A percentile compares a stretch with the other conserved stretches of the same genome.
These are phyloP conservation scores for Steatornis caripensis DNA, from an alignment of 2,113 vertebrate species.

Conservation along the genomic window DNA sequence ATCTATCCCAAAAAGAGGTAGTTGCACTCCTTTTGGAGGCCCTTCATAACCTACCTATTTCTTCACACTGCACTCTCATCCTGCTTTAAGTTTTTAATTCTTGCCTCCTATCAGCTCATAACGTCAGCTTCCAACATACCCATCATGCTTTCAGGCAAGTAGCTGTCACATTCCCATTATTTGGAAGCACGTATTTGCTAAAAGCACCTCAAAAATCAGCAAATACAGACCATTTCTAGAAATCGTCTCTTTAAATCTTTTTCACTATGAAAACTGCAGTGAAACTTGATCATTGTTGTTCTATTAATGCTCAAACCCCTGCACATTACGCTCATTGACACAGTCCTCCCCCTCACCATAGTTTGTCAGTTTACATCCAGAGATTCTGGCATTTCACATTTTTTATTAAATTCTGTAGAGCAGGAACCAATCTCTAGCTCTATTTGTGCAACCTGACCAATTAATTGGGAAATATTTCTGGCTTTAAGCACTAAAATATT, in stretches of 20 bases:
- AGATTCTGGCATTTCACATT: neutral
- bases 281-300: neutral
- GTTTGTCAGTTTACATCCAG: neutral
- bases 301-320: neutral
- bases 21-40: neutral
- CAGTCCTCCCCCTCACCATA: neutral
- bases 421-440: neutral
- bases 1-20: neutral
- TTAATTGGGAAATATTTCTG: neutral
- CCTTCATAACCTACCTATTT: neutral
- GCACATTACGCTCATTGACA: neutral
- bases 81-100: neutral
- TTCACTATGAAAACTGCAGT: neutral
- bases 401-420: neutral
- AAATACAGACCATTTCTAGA: neutral
- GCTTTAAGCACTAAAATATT: neutral
- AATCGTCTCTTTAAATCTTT: rapidly evolving
- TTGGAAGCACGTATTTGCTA: neutral
- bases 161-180: rapidly evolving
- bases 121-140: neutral
- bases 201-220: neutral
- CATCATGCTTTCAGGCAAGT: neutral
- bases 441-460: neutral
- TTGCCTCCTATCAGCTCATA: neutral
- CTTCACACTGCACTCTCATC: neutral